Evolutionary conservation across 2,797 vertebrate genomes (phyloP).

Genomic region (Netta rufina): DNA sequence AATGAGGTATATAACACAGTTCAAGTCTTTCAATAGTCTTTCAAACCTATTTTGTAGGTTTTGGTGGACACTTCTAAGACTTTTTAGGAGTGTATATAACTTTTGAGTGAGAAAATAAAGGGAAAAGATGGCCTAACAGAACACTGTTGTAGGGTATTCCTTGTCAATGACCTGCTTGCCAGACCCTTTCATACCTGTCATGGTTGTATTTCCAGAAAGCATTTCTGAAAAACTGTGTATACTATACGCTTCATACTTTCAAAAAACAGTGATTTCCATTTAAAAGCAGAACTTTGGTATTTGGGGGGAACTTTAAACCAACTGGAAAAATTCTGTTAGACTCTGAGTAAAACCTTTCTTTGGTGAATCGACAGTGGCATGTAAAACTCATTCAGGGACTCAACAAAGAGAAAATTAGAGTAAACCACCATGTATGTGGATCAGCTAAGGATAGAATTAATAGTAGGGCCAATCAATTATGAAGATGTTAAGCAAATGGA

Average conservation of each 20-base stretch:
- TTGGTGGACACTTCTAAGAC: neutral
- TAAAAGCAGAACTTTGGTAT: neutral
- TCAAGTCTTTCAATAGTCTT: neutral
- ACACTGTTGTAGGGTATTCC: accelerated
- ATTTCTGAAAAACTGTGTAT: neutral
- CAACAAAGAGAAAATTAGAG: neutral
- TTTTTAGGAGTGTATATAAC: neutral
- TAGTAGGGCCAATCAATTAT: neutral
- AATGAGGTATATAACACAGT: neutral
- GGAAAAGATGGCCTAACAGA: neutral
- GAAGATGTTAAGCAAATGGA: neutral
- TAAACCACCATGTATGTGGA: neutral
- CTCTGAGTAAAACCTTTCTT: neutral
- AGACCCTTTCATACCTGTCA: neutral
- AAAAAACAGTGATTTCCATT: neutral
- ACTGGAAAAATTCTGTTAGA: neutral
- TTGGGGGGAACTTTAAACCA: accelerated
- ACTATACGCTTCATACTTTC: accelerated
- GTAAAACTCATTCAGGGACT: neutral
- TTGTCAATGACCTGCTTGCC: neutral
- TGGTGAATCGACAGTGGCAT: neutral
- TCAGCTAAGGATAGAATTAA: neutral
- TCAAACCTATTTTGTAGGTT: neutral
- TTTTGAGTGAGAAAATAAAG: neutral
- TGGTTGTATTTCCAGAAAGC: neutral